Evolutionary conservation across 2,113 vertebrate species (phyloP).

Genomic region (Caracal caracal): DNA sequence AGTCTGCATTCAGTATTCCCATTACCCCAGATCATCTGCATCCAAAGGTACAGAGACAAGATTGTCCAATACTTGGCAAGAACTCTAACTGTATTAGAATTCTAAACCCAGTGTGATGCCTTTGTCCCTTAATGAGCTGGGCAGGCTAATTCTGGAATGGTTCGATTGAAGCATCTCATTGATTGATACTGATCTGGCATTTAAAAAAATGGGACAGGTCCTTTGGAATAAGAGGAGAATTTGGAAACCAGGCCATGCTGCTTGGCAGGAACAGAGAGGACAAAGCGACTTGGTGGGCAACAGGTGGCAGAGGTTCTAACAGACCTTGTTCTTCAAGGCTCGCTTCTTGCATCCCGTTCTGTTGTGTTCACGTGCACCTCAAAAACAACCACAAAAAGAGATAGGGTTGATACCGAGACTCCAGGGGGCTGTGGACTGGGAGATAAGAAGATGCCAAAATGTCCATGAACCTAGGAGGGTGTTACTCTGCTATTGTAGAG

Average conservation of each 20-base stretch:
- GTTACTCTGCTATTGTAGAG: neutral
- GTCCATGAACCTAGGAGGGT: neutral
- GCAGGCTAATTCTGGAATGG: constrained; percentile 27
- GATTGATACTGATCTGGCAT: constrained; percentile 50
- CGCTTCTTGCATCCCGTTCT: neutral
- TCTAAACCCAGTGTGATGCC: neutral
- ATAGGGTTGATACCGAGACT: neutral
- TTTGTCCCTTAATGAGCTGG: constrained; percentile 47
- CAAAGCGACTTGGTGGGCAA: neutral
- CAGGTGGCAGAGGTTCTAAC: neutral
- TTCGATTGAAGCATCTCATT: constrained; percentile 9
- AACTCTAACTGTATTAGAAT: neutral
- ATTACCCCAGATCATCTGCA: neutral
- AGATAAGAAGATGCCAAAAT: constrained; percentile 25
- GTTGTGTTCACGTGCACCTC: neutral
- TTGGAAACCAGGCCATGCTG: neutral
- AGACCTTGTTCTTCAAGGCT: neutral
- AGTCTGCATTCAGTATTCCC: neutral
- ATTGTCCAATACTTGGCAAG: neutral
- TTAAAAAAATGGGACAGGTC: constrained; percentile 36
- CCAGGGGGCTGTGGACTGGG: neutral
- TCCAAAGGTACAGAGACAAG: neutral
- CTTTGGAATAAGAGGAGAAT: constrained; percentile 10
- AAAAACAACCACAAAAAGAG: neutral
- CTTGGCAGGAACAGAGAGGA: constrained; percentile 42